Percentiles rank a stretch among this genome's conserved stretches.
These are phyloP conservation scores for Eupithecia abbreviata DNA, from an alignment of 2,888 invertebrate genomes.

Conservation along the genomic window DNA sequence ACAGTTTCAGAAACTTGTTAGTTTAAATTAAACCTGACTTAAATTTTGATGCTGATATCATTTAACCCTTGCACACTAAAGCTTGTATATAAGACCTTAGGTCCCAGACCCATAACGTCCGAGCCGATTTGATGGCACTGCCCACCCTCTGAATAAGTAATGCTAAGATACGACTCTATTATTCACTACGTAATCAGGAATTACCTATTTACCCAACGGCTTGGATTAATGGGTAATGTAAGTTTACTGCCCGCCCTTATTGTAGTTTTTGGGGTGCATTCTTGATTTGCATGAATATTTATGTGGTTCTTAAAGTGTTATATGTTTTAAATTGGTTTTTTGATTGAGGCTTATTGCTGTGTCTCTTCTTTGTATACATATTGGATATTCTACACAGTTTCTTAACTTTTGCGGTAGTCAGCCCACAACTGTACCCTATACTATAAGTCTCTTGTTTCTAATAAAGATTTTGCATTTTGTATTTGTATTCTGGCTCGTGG, in stretches of 20 bases:
- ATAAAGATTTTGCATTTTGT: no score
- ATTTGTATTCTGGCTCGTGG: no score
- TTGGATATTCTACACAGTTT: no score
- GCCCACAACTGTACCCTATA: no score
- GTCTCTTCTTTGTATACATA: neutral
- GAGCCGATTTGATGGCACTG: neutral
- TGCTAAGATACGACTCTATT: slow-evolving; percentile 36
- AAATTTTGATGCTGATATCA: neutral
- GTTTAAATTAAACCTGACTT: neutral
- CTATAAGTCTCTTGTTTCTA: no score
- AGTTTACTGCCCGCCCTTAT: slow-evolving; percentile 51
- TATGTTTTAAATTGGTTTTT: neutral
- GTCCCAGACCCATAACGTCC: neutral
- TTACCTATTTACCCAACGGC: slow-evolving; percentile 36
- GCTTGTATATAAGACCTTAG: neutral
- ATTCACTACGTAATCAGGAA: slow-evolving; percentile 43
- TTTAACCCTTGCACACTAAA: slow-evolving; percentile 3
- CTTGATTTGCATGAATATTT: slow-evolving; percentile 42
- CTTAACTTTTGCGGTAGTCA: no score
- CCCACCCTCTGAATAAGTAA: slow-evolving; percentile 8
- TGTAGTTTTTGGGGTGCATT: slow-evolving; percentile 58
- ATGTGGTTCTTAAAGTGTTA: neutral
- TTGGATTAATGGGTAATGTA: slow-evolving; percentile 40
- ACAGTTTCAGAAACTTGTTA: no score
- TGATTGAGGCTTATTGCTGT: neutral